A percentile compares a stretch with the other conserved stretches of the same genome.
Evolutionary conservation across 1,140 invertebrate species (phyloP).

Genomic region (Calosoma granatense): DNA sequence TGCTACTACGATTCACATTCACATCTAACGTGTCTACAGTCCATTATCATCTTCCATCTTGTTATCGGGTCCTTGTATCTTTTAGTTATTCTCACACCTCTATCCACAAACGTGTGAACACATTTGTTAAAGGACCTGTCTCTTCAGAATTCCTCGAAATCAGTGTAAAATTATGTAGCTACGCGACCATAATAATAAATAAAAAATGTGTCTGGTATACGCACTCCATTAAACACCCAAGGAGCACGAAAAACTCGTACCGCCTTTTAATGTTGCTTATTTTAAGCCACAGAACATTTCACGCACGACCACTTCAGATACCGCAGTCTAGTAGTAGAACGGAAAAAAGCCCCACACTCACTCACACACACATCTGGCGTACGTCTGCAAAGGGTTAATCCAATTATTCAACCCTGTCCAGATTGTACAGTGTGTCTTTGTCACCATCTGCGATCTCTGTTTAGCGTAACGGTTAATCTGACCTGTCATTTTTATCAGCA

Average conservation of each 20-base stretch:
- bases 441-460: background rate
- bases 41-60: no score
- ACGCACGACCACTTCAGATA: background rate
- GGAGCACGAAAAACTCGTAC: background rate
- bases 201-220: background rate
- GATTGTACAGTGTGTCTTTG: background rate
- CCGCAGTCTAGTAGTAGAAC: background rate
- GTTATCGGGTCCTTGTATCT: no score
- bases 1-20: no score
- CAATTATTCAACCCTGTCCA: conserved; percentile 1
- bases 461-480: background rate
- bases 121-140: no score
- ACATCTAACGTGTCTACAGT: no score
- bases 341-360: background rate
- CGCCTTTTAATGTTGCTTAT: background rate
- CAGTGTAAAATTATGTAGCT: background rate
- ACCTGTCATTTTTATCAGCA: background rate
- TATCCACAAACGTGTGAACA: no score
- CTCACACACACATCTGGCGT: background rate
- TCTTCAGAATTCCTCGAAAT: background rate
- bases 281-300: background rate
- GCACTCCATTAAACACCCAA: background rate
- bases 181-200: conserved; percentile 5
- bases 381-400: conserved; percentile 7
- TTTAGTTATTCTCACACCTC: no score